Evolutionary conservation across 2,888 invertebrate species (phyloP).

Genomic region (Unio delphinus): DNA sequence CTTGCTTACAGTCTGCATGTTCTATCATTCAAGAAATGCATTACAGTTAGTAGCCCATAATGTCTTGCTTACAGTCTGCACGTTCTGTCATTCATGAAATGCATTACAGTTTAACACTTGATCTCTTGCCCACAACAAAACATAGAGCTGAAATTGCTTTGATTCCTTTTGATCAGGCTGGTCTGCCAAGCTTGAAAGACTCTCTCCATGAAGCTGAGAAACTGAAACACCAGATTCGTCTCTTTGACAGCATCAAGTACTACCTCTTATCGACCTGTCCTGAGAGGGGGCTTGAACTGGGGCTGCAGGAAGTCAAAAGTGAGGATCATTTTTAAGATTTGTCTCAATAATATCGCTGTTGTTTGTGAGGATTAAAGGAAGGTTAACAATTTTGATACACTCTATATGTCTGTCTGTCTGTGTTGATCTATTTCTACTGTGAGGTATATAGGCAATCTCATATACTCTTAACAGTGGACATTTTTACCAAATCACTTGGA

Average conservation of each 20-base stretch:
- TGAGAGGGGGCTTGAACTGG: conserved; percentile 63
- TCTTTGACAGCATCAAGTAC: conserved; percentile 56
- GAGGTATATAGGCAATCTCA: not conserved
- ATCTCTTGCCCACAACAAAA: no score
- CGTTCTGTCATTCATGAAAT: no score
- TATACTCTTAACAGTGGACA: not conserved
- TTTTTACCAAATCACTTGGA: no score
- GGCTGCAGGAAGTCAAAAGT: conserved; percentile 65
- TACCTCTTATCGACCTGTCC: conserved; percentile 65
- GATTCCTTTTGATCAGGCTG: conserved; percentile 49
- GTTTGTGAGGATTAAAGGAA: not conserved
- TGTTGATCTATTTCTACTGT: not conserved
- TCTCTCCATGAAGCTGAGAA: conserved; percentile 62
- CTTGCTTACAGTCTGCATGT: no score
- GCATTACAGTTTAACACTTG: no score
- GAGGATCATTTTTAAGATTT: conserved; percentile 10
- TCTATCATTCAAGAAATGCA: no score
- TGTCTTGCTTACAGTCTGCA: no score
- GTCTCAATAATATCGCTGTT: not conserved
- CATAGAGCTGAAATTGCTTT: not conserved
- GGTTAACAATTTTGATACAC: no score
- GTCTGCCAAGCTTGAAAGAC: conserved; percentile 61
- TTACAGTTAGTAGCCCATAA: no score
- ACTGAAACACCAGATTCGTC: conserved; percentile 31
- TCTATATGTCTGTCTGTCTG: not conserved